Evolutionary conservation across 1,140 invertebrate species (phyloP), one percentile per base, ranked within the genome.

Genomic region (Microvelia longipes): DNA sequence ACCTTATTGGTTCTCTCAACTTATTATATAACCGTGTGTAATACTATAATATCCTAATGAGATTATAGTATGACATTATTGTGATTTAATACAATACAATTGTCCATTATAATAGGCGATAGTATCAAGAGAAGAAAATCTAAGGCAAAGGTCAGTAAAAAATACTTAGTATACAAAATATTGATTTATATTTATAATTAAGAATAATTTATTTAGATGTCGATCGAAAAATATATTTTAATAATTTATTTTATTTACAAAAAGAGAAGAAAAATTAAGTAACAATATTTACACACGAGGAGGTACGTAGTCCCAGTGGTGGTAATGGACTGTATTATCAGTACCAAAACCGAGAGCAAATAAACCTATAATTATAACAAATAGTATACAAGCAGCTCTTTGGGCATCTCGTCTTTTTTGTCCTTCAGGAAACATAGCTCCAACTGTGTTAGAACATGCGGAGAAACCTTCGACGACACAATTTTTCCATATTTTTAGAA

Each of bases 301-400:
- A 30, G 74, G 73, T 0, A 79, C 74, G 89, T 91, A 92, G 77
- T 92, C 90, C 90, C 90, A 92, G 71, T 87, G 85, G 74, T 90
- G 87, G 77, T 91, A 88, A 71, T 88, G 88, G 60, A 91, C 83
- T 25, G 87, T 86, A 72, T 85, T 84, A 29, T 87, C 85, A 29
- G 72, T 69, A 70, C 85, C 85, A 66, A 87, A 84, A n/a, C 86
- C 86, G 27, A 89, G 79, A 78, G 90, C 81, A 29, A 91, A 83
- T 24, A 91, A 77, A 1, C 85, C 87, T 29, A 87, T 87, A 28
- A 91, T 84, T 29, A 92, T 79, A 62, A 91, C 83, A 62, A 92
- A 81, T 62, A 92, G 83, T 74, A 90, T 86, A 64, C 90, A 86
- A 73, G 91, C 79, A 1, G 87, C 85, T 71, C 88, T 83, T 74